Conservation (phyloP, 2,888 invertebrate species). For the Plagiodera versicolora region DNA sequence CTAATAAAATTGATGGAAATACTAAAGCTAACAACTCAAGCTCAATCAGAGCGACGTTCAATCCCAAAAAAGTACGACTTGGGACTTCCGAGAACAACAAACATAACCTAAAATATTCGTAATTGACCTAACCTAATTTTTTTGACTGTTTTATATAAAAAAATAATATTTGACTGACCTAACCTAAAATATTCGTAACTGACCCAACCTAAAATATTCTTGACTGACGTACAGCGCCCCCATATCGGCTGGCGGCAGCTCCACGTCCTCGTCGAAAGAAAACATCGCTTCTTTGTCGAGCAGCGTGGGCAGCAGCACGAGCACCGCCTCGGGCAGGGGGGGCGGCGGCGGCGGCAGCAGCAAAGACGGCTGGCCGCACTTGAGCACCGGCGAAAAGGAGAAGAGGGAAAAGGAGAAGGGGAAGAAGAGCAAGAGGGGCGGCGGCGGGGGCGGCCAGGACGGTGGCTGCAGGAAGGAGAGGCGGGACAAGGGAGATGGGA, state of each 20-base stretch:
- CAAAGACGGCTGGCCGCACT: conserved; percentile 50
- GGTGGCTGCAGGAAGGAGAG: conserved; percentile 29
- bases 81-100: too few species aligned
- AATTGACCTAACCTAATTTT: too few species aligned
- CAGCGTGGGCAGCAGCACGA: conserved; percentile 31
- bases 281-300: conserved; percentile 29
- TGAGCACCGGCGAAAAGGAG: conserved; percentile 45
- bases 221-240: conserved; percentile 1
- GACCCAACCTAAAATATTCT: too few species aligned
- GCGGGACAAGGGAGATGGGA: conserved; percentile 28
- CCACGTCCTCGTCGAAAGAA: conserved; percentile 22
- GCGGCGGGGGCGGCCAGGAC: conserved; percentile 20
- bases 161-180: too few species aligned
- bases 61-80: too few species aligned
- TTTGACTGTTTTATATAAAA: too few species aligned
- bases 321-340: conserved; percentile 28
- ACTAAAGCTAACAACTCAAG: too few species aligned
- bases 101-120: too few species aligned
- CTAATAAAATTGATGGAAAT: too few species aligned
- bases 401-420: conserved; percentile 45
- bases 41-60: too few species aligned
- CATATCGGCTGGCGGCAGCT: conserved; percentile 8
- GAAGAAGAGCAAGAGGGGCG: conserved; percentile 43
- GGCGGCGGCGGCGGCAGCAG: conserved; percentile 34
- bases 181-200: too few species aligned